phyloP scores from a whole-genome alignment of 2,113 vertebrate genomes.

The Zosterops borbonicus region DNA sequence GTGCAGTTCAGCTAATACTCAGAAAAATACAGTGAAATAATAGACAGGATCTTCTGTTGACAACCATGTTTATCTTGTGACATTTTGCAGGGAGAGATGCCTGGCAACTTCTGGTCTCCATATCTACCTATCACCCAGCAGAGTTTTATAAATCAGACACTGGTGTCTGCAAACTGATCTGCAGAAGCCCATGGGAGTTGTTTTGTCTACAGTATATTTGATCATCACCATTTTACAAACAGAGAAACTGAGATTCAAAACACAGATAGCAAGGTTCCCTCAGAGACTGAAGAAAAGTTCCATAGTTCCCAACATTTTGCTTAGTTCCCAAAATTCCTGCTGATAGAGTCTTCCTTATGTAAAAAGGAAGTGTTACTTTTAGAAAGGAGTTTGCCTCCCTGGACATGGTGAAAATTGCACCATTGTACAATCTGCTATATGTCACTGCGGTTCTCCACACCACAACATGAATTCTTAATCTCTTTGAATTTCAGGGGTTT shows the following conservation, averaged over 20 bases:
- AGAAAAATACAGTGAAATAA: neutral
- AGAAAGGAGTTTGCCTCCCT: neutral
- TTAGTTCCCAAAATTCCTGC: neutral
- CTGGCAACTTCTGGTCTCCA: neutral
- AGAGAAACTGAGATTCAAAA: neutral
- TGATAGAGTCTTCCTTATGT: neutral
- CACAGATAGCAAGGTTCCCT: neutral
- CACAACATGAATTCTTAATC: conserved; percentile 26
- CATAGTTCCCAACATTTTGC: neutral
- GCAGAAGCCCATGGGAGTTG: neutral
- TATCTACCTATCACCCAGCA: neutral
- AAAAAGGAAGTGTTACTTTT: neutral
- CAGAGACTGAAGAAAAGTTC: neutral
- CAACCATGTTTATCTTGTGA: neutral
- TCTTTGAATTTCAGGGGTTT: conserved; percentile 35
- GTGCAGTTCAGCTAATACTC: neutral
- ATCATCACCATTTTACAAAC: neutral
- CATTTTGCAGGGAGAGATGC: neutral
- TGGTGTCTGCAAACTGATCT: neutral
- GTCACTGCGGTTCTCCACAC: neutral
- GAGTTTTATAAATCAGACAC: neutral
- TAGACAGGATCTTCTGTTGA: neutral
- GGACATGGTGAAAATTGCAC: neutral
- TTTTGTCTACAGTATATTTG: neutral
- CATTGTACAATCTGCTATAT: neutral